phyloP scores from a whole-genome alignment of 2,113 vertebrate species.

The Anguilla rostrata region DNA sequence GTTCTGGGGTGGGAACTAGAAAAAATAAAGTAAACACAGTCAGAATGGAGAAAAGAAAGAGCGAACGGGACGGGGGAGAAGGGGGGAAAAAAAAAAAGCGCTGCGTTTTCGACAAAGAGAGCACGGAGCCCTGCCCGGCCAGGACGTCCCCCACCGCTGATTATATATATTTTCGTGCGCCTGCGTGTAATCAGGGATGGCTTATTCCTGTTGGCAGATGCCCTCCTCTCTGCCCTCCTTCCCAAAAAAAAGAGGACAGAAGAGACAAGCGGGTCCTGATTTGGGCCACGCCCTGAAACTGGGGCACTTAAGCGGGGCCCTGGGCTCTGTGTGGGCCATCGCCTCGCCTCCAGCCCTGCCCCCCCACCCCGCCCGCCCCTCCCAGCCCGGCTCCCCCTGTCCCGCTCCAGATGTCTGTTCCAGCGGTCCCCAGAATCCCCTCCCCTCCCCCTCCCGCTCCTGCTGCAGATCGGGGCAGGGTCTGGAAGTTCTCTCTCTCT shows the following conservation, averaged over 20 bases:
- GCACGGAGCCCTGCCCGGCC: not conserved
- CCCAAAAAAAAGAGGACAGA: too few species aligned
- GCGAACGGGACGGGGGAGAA: not conserved
- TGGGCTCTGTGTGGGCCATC: not conserved
- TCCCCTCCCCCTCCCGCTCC: not conserved
- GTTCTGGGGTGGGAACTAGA: not conserved
- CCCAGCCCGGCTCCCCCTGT: not conserved
- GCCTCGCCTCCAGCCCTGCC: not conserved
- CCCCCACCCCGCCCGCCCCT: not conserved
- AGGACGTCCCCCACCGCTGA: not conserved
- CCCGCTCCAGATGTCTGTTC: not conserved
- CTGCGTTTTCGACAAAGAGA: not conserved
- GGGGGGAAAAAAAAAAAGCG: not conserved
- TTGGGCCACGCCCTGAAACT: too few species aligned
- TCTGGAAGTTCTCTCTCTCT: not conserved
- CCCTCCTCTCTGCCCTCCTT: too few species aligned
- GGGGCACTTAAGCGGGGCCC: not conserved
- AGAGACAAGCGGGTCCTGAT: too few species aligned
- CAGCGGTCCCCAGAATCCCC: not conserved
- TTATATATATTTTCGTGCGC: not conserved
- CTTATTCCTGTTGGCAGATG: too few species aligned
- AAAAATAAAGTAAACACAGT: not conserved
- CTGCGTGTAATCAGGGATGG: not conserved
- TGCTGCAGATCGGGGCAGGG: not conserved
- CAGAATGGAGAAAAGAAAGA: too few species aligned